Evolutionary conservation across 2,797 vertebrate genomes (phyloP).

Genomic region (Falco rusticolus): DNA sequence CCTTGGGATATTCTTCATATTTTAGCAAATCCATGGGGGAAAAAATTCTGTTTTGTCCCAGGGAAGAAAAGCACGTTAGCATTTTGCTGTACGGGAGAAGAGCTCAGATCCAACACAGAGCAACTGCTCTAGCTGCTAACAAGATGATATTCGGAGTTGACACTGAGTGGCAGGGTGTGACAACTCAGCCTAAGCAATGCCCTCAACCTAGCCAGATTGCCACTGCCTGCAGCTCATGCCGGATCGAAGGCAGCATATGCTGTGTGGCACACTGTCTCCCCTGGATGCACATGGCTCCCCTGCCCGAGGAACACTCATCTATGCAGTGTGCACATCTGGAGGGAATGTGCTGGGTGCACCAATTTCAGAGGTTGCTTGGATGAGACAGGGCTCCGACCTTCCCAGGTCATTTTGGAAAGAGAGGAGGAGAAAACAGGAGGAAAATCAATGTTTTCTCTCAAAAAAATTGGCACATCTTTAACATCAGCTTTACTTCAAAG

Average conservation of each 20-base stretch:
- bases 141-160: not conserved
- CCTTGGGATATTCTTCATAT: not conserved
- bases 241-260: rapidly evolving
- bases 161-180: not conserved
- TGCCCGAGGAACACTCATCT: not conserved
- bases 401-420: not conserved
- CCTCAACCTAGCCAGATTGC: not conserved
- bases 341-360: not conserved
- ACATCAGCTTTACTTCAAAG: not conserved
- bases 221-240: not conserved
- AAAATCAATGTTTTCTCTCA: not conserved
- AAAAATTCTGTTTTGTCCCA: not conserved
- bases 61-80: not conserved
- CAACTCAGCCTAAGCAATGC: not conserved
- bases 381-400: not conserved
- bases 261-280: not conserved
- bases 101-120: rapidly evolving
- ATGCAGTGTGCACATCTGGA: rapidly evolving
- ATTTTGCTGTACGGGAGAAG: not conserved
- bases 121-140: not conserved
- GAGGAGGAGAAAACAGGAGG: not conserved
- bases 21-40: not conserved
- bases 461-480: not conserved
- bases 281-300: not conserved
- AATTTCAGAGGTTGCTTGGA: not conserved